Evolutionary conservation across 2,113 vertebrate species (phyloP).

Genomic region (Hyperoodon ampullatus): DNA sequence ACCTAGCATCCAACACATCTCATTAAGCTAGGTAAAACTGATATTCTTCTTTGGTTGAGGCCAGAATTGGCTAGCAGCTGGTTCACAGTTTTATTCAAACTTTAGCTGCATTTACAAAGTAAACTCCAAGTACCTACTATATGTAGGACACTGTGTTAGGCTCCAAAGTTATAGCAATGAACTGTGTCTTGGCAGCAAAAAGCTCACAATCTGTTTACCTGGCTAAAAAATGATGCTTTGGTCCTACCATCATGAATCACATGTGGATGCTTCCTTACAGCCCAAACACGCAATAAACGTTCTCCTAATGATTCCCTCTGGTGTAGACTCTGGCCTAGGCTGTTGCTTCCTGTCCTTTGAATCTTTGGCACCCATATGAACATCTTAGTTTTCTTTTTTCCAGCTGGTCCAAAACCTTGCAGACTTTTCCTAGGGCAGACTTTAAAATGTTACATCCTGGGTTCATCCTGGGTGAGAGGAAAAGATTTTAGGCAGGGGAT

Average conservation of each 20-base stretch:
- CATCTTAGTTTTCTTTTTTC: not conserved
- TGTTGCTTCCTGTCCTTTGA: not conserved
- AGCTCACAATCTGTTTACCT: not conserved
- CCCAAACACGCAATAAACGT: no score
- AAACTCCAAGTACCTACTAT: not conserved
- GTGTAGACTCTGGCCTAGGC: not conserved
- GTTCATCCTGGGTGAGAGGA: constrained; percentile 54
- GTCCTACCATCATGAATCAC: not conserved
- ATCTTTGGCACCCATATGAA: not conserved
- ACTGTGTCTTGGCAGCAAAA: not conserved
- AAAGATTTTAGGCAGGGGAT: constrained; percentile 12
- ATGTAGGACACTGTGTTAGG: no score
- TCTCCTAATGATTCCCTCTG: not conserved
- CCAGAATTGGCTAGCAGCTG: not conserved
- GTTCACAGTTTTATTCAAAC: not conserved
- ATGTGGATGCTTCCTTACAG: rapidly evolving
- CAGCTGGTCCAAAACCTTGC: constrained; percentile 18
- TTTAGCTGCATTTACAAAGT: not conserved
- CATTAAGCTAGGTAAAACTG: not conserved
- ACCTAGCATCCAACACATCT: not conserved
- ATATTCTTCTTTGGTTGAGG: not conserved
- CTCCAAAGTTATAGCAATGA: rapidly evolving
- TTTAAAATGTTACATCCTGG: constrained; percentile 35
- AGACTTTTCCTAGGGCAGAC: constrained; percentile 2
- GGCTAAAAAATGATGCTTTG: not conserved